These are phyloP conservation scores for Drosophila lacteicornis DNA, from an alignment of 1,140 invertebrate genomes.

Conservation along the genomic window DNA sequence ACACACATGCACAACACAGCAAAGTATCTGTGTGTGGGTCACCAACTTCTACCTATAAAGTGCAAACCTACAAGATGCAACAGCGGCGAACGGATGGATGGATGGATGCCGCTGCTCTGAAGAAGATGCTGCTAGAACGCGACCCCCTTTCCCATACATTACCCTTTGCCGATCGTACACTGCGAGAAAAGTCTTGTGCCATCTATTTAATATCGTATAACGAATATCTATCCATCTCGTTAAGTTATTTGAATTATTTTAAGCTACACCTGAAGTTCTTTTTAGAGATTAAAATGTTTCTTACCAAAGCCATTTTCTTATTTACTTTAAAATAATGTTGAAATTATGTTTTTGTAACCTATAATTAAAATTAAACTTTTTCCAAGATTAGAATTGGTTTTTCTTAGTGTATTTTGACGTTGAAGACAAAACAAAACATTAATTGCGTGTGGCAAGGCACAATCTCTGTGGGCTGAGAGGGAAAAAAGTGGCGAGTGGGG, in stretches of 20 bases:
- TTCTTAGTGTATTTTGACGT: conserved; percentile 25
- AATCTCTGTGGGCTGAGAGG: conserved; percentile 20
- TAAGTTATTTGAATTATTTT: too few species aligned
- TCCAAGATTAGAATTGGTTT: neutral
- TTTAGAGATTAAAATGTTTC: too few species aligned
- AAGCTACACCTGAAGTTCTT: too few species aligned
- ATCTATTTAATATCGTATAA: too few species aligned
- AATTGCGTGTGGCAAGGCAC: conserved; percentile 57
- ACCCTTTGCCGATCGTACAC: conserved; percentile 12
- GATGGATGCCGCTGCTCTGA: conserved; percentile 45
- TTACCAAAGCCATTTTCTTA: too few species aligned
- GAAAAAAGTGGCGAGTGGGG: neutral
- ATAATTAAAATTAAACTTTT: too few species aligned
- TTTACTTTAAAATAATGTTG: too few species aligned
- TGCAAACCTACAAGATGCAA: conserved; percentile 47
- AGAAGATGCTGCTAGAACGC: conserved; percentile 47
- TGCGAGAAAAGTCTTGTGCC: neutral
- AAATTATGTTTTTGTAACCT: too few species aligned
- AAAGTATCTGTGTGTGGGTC: conserved; percentile 26
- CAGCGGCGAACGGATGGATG: conserved; percentile 24
- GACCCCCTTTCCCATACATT: conserved; percentile 24
- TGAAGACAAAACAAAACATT: conserved; percentile 64
- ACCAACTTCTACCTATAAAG: conserved; percentile 47
- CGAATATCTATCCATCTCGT: too few species aligned
- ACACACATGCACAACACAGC: conserved; percentile 4